Conservation (phyloP, 2,113 vertebrate species). For the Channa maculata region DNA sequence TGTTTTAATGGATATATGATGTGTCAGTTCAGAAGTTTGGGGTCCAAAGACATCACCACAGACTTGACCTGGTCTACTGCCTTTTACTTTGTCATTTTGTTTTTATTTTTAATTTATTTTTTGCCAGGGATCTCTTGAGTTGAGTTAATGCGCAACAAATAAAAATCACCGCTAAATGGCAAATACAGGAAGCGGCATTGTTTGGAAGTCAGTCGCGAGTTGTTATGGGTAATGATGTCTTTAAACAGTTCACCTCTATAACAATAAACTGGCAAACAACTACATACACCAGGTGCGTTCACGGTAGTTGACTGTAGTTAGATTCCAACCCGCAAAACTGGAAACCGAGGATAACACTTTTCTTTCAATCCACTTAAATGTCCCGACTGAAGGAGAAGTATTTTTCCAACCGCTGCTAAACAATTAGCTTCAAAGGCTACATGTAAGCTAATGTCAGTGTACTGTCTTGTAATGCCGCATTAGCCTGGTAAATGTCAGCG, state of each 20-base stretch:
- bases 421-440: too few species aligned
- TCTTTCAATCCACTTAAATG: neutral
- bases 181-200: rapidly evolving
- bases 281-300: conserved; percentile 22
- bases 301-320: neutral
- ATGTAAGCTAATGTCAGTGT: neutral
- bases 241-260: rapidly evolving
- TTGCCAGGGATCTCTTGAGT: neutral
- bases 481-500: too few species aligned
- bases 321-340: neutral
- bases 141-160: neutral
- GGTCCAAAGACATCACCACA: too few species aligned
- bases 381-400: neutral
- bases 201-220: neutral
- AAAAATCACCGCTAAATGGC: neutral
- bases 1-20: neutral
- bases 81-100: too few species aligned
- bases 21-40: too few species aligned
- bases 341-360: neutral
- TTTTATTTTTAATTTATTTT: too few species aligned
- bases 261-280: neutral
- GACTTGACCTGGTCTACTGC: too few species aligned
- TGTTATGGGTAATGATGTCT: conserved; percentile 40
- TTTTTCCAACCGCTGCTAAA: neutral
- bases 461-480: too few species aligned